A percentile compares a stretch with the other conserved stretches of the same genome.
Conservation (phyloP, 1,140 invertebrate species). For the Drosophila obscura region DNA sequence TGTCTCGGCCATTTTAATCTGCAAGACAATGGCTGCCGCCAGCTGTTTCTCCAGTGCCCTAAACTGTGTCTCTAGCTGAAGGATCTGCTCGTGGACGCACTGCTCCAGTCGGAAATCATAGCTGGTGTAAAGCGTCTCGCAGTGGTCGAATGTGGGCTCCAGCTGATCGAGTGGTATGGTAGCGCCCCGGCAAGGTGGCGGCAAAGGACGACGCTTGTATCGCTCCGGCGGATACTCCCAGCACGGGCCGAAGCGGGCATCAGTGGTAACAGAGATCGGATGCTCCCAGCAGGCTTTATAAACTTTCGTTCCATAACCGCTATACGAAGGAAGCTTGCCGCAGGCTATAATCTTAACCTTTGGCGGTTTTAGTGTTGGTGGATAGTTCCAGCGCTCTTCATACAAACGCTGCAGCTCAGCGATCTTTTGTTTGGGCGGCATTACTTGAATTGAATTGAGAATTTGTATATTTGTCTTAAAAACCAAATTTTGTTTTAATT, state of each 20-base stretch:
- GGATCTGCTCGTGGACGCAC: conserved; percentile 64
- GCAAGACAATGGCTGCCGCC: conserved; percentile 19
- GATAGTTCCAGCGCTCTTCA: conserved; percentile 53
- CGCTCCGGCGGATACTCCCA: conserved; percentile 67
- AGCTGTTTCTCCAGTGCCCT: conserved; percentile 21
- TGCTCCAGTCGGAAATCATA: conserved; percentile 56
- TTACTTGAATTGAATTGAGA: conserved; percentile 15
- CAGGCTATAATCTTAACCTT: conserved; percentile 41
- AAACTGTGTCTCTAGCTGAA: conserved; percentile 36
- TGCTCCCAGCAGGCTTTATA: conserved; percentile 53
- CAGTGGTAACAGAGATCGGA: conserved; percentile 14
- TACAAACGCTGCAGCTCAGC: conserved; percentile 36
- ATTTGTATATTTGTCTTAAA: conserved; percentile 7
- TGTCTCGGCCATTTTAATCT: conserved; percentile 45
- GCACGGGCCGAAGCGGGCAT: conserved; percentile 50
- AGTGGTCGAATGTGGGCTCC: conserved; percentile 44
- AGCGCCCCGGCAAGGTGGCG: conserved; percentile 57
- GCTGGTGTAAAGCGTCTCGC: conserved; percentile 49
- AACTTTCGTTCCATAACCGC: neutral
- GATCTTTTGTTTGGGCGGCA: conserved; percentile 26
- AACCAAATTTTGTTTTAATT: conserved; percentile 24
- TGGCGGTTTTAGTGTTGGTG: conserved; percentile 17
- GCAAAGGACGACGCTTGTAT: conserved; percentile 43
- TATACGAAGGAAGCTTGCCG: conserved; percentile 26
- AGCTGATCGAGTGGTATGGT: conserved; percentile 26